Evolutionary conservation across 2,888 invertebrate genomes (phyloP).

Genomic region (Chrysotoxum bicinctum): DNA sequence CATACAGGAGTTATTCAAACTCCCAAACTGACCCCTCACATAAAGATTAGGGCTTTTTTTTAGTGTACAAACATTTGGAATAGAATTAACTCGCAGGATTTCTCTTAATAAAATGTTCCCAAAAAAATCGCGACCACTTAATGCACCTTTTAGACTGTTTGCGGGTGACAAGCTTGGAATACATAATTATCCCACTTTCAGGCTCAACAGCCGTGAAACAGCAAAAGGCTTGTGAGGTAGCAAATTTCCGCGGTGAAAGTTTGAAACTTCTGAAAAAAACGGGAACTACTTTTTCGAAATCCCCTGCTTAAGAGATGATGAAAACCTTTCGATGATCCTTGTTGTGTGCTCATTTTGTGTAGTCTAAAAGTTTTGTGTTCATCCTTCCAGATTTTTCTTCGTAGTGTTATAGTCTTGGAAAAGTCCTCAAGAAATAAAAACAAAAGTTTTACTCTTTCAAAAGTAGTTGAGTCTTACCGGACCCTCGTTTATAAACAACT

Average conservation of each 20-base stretch:
- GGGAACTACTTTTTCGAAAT: constrained; percentile 33
- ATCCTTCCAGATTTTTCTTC: constrained; percentile 28
- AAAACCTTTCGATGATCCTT: constrained; percentile 69
- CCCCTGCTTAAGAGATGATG: constrained; percentile 57
- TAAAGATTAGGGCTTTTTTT: background rate
- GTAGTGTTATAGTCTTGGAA: constrained; percentile 40
- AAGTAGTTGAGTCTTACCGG: constrained; percentile 39
- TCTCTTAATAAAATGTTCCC: constrained; percentile 3
- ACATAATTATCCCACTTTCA: constrained; percentile 46
- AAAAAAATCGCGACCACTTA: constrained; percentile 28
- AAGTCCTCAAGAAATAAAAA: constrained; percentile 57
- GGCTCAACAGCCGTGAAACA: constrained; percentile 14
- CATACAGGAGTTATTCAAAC: background rate
- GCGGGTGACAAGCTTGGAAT: constrained; percentile 43
- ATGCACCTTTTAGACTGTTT: constrained; percentile 32
- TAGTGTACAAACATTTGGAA: constrained; percentile 30
- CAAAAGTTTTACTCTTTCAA: constrained; percentile 45
- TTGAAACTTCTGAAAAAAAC: constrained; percentile 29
- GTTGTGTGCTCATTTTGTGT: constrained; percentile 62
- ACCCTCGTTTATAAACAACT: constrained; percentile 32
- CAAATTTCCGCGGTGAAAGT: constrained; percentile 35
- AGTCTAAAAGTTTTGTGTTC: constrained; percentile 47
- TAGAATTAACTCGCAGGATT: constrained; percentile 17
- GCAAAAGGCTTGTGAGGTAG: background rate
- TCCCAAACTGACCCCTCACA: background rate